Evolutionary conservation across 2,888 invertebrate genomes (phyloP).

Genomic region (Perdita meconis): DNA sequence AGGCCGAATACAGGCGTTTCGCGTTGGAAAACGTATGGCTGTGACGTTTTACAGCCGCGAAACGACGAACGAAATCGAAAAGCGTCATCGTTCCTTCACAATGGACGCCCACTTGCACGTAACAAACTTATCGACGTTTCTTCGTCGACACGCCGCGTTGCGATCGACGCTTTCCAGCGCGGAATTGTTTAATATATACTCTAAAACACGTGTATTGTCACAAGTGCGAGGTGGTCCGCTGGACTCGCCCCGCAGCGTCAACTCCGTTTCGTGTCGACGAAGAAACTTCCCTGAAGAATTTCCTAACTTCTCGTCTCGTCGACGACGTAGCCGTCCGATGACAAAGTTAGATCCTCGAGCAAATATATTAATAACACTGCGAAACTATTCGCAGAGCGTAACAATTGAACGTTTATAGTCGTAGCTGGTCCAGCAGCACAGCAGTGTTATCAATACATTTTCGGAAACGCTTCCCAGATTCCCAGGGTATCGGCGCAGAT

Average conservation of each 20-base stretch:
- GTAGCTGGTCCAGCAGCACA: conserved; percentile 65
- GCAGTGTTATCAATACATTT: conserved; percentile 39
- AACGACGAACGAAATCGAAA: conserved; percentile 26
- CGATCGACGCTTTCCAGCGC: conserved; percentile 10
- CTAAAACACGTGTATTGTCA: conserved; percentile 55
- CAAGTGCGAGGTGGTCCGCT: conserved; percentile 28
- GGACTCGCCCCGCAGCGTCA: conserved; percentile 15
- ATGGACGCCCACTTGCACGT: conserved; percentile 11
- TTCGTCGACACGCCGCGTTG: conserved; percentile 14
- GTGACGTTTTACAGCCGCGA: conserved; percentile 66
- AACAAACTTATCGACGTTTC: conserved; percentile 10
- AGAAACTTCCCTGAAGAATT: conserved; percentile 26
- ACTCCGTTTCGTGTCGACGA: conserved; percentile 11
- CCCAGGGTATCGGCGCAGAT: conserved; percentile 1
- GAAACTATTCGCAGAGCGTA: conserved; percentile 39
- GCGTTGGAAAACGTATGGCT: conserved; percentile 74
- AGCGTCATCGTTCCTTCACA: conserved; percentile 7
- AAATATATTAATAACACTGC: conserved; percentile 47
- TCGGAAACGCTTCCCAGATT: not conserved
- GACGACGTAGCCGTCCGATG: conserved; percentile 21
- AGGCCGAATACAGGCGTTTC: conserved; percentile 6
- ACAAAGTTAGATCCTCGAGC: not conserved
- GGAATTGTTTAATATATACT: conserved; percentile 24
- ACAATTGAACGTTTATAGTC: conserved; percentile 37
- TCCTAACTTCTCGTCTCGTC: conserved; percentile 26